phyloP scores from a whole-genome alignment of 2,797 vertebrate genomes.

The Mallotus villosus region DNA sequence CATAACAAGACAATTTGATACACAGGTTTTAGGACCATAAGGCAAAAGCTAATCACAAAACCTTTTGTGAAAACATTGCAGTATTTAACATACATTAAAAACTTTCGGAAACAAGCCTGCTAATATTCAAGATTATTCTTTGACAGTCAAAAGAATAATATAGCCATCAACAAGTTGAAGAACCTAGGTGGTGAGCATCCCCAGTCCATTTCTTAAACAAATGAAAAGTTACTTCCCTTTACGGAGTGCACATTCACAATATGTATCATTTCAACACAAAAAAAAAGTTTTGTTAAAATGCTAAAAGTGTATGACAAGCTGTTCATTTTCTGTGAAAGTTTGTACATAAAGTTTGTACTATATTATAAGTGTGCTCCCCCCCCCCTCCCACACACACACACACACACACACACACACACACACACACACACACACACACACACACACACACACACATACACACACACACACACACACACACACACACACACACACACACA shows the following conservation, averaged over 20 bases:
- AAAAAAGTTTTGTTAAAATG: neutral
- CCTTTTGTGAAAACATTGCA: neutral
- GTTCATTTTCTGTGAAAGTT: neutral
- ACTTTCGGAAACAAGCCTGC: too few species aligned
- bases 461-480: neutral
- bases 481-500: neutral
- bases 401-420: too few species aligned
- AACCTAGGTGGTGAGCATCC: too few species aligned
- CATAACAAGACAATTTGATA: neutral
- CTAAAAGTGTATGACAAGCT: neutral
- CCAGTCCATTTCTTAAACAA: too few species aligned
- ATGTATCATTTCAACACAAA: neutral
- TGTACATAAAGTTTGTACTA: neutral
- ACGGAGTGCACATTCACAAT: neutral
- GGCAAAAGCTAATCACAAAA: conserved; percentile 14
- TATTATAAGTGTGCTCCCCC: neutral
- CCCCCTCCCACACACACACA: neutral
- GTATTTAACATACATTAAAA: neutral
- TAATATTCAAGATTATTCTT: too few species aligned
- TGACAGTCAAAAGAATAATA: too few species aligned
- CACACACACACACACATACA: too few species aligned
- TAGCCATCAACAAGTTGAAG: too few species aligned
- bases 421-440: neutral
- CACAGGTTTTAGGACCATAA: neutral
- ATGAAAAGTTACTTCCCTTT: too few species aligned